phyloP scores from a whole-genome alignment of 2,888 invertebrate species.

The Andrena flavipes region DNA sequence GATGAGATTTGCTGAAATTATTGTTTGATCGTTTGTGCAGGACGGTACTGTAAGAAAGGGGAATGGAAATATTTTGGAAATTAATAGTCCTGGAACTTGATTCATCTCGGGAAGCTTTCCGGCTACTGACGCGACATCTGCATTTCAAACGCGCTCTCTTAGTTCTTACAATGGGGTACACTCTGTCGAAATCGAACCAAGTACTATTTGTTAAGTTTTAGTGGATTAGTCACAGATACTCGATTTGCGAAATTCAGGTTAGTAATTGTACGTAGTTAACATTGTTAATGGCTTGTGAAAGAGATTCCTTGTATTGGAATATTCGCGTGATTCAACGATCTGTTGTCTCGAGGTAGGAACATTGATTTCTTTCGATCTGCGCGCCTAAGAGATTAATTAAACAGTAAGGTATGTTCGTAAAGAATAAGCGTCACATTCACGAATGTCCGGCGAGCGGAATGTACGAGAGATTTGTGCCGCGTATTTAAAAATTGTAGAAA shows the following conservation, averaged over 20 bases:
- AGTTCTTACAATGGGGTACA: slow-evolving; percentile 20
- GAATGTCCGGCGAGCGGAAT: not conserved
- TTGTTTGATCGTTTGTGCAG: not conserved
- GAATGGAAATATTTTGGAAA: not conserved
- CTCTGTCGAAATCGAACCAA: slow-evolving; percentile 43
- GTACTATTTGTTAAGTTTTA: not conserved
- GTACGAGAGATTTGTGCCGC: slow-evolving; percentile 6
- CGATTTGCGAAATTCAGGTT: not conserved
- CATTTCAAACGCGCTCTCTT: slow-evolving; percentile 25
- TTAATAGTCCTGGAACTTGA: slow-evolving; percentile 7
- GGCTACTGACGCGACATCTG: slow-evolving; percentile 58
- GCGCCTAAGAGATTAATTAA: not conserved
- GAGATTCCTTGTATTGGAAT: not conserved
- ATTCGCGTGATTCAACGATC: not conserved
- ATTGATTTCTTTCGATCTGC: not conserved
- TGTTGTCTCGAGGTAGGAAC: no score
- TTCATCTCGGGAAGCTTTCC: slow-evolving; percentile 53
- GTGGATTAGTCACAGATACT: no score
- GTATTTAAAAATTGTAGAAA: slow-evolving; percentile 2
- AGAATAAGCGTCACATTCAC: not conserved
- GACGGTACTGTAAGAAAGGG: not conserved
- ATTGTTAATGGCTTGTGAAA: not conserved
- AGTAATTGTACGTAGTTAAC: slow-evolving; percentile 1
- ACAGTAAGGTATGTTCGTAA: not conserved
- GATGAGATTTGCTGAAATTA: slow-evolving; percentile 21